A percentile compares a stretch with the other conserved stretches of the same genome.
Conservation (phyloP, 2,113 vertebrate species). For the Todiramphus saurophagus region DNA sequence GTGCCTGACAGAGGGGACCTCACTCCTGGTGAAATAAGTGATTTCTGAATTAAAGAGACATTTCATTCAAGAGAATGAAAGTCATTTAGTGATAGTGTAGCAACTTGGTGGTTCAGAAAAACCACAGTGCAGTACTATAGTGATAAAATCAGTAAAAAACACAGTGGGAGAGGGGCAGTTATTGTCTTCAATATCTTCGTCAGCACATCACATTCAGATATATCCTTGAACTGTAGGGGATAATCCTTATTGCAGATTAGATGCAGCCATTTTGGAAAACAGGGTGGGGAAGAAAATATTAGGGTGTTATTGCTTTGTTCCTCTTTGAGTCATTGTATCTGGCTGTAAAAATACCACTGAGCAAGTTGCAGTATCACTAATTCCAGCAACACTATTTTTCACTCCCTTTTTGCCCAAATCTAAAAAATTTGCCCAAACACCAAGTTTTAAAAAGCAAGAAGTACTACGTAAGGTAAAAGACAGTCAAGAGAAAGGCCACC, state of each 20-base stretch:
- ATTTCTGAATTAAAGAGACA: not conserved
- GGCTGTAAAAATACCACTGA: not conserved
- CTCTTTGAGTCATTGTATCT: not conserved
- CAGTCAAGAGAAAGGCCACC: not conserved
- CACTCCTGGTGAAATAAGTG: not conserved
- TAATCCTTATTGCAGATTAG: not conserved
- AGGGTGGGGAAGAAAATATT: not conserved
- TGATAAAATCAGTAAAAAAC: not conserved
- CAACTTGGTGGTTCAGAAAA: not conserved
- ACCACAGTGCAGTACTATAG: not conserved
- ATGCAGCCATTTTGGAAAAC: not conserved
- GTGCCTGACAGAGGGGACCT: not conserved
- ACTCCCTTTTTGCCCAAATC: not conserved
- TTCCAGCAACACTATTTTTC: not conserved
- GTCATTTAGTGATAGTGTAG: not conserved
- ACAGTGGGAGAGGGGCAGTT: not conserved
- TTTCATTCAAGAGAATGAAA: not conserved
- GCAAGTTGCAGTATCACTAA: not conserved
- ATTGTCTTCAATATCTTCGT: not conserved
- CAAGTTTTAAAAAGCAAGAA: not conserved
- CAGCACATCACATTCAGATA: not conserved
- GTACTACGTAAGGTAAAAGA: not conserved
- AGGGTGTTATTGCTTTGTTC: not conserved
- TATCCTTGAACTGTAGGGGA: not conserved
- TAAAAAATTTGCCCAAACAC: not conserved